Evolutionary conservation across 2,113 vertebrate species (phyloP).

Genomic region (Scopus umbretta): DNA sequence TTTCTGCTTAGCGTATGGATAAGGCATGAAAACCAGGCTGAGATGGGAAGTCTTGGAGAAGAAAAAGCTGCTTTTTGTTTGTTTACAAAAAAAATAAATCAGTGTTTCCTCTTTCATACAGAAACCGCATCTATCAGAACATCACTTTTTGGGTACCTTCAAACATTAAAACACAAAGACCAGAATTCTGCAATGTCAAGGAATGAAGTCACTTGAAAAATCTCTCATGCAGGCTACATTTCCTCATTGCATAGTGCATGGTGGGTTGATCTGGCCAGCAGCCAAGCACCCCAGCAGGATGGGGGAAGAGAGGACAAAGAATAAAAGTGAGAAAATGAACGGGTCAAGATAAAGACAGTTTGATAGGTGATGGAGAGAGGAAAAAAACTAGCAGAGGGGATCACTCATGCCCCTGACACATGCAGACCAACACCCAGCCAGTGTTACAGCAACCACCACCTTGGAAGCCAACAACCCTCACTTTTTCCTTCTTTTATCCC

Average conservation of each 20-base stretch:
- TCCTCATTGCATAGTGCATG: background rate
- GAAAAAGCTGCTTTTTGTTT: background rate
- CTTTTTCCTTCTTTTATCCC: background rate
- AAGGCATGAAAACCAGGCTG: background rate
- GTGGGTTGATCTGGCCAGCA: background rate
- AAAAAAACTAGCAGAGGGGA: background rate
- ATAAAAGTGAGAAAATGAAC: background rate
- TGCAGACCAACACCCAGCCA: background rate
- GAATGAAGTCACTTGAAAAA: background rate
- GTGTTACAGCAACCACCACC: background rate
- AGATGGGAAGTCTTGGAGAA: background rate
- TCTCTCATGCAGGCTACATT: background rate
- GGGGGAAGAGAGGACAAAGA: background rate
- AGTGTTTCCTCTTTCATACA: background rate
- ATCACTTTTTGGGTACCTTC: background rate
- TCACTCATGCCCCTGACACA: background rate
- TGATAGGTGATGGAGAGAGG: background rate
- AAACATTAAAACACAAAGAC: background rate
- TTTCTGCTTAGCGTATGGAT: background rate
- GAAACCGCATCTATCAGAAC: background rate
- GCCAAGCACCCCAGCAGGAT: background rate
- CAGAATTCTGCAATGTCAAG: background rate
- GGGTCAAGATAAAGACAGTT: background rate
- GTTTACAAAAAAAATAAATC: background rate
- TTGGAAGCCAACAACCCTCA: background rate